Base-by-base conservation (phyloP, 1,140 invertebrate genomes). In the Aphelenchoides fujianensis region DNA sequence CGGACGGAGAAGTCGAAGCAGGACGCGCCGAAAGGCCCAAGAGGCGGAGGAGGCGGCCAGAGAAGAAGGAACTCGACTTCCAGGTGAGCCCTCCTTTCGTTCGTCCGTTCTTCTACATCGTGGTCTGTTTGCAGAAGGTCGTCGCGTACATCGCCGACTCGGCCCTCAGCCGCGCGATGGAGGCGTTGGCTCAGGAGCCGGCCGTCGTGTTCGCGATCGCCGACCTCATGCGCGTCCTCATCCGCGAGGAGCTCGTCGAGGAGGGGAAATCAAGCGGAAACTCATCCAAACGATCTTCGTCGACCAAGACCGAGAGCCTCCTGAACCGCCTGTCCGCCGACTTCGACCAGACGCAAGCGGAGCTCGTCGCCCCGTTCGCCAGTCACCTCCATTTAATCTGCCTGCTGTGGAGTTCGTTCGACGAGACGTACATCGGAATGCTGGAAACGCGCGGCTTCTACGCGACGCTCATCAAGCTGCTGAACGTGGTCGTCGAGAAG, bases 311-410 rank as follows among this genome's bases (percentile, higher is more conserved):
- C 16, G 63, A 66, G 12, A 48, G 53, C 1, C 23, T 35, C 30
- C 30, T 66, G 31, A 36, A 34, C 12, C 12, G 16, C 12, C 31
- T 66, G 36, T 1, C 31, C 19, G 34, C 37, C 1, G 3, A 66
- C 16, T 59, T 59, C 34, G 55, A 59, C 12, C 27, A n/a, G n/a
- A 19, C 34, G 23, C 12, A 30, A 3, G 34, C 37, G n/a, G 63
- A 30, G 2, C n/a, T 19, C 19, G 34, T 36, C 16, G 32, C n/a
- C 1, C 9, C 12, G 30, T 66, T 66, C 31, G 63, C 32, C 0
- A 66, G 63, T 66, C 63, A 66, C n/a, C 16, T 34, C n/a, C 63
- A 66, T 66, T 66, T 66, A 48, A 66, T 66, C 34, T 66, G 63
- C 34, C 53, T 66, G 63, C 36, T 66, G 16, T 66, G 63, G 63